Base-by-base conservation (phyloP, 2,888 invertebrate species). In the Neoitamus cyanurus region DNA sequence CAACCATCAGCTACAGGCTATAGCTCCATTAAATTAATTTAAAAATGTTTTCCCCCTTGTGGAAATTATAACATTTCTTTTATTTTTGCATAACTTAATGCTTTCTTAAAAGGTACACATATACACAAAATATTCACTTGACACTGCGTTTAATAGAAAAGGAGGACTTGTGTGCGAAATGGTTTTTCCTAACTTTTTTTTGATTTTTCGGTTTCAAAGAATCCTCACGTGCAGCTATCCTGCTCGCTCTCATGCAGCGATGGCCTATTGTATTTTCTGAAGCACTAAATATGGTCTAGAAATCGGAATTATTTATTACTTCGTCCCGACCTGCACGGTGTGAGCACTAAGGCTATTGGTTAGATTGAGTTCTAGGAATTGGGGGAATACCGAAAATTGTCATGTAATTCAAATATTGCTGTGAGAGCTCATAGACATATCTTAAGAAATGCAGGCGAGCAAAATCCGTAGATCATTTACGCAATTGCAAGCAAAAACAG, bases 71-170 rank as follows among this genome's bases (percentile, higher is more conserved):
- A 77, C 69, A 58, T 84, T 84, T 68, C 31, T 84, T 78, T 77
- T 84, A 77, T 84, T 84, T 78, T 77, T 84, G 75, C 77, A 83
- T 72, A 83, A 78, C 31, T 82, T 34, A 34, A 69, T 69, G 82
- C 69, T 69, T 82, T 80, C 82, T 69, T 82, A 25, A 36, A 46
- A 37, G 68, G n/a, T 36, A 80, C 58, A 82, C 82, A 82, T 69
- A 31, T 20, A 37, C 69, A 82, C 69, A 69, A 20, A 48, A 31
- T 82, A 69, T 37, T 69, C 80, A 68, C 58, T 58, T 82, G 69
- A 82, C 69, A 82, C 36, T 82, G 34, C n/a, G n/a, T 42, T 31
- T 70, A 30, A 70, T 70, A 34, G 6, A 30, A 42, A 13, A 20
- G 28, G 15, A 48, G 78, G 31, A 58, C 20, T 48, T 78, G 78